These are phyloP conservation scores for Pseudomyrmex flavicornis DNA, from an alignment of 1,140 invertebrate genomes.

Conservation along the genomic window DNA sequence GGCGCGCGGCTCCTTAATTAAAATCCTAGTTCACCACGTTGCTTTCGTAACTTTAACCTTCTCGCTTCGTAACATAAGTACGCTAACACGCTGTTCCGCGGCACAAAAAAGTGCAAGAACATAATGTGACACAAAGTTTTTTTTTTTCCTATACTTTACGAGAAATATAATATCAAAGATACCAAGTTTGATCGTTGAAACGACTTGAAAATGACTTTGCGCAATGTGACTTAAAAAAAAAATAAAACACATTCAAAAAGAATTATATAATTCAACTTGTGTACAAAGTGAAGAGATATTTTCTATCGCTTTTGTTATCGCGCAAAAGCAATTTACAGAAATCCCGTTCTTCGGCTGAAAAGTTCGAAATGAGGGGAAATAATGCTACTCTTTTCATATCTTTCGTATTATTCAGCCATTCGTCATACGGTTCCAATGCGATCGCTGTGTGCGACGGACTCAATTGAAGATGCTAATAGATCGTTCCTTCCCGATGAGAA, in stretches of 20 bases:
- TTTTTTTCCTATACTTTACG: no score
- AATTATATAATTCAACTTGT: no score
- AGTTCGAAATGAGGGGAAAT: background rate
- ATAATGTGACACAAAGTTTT: background rate
- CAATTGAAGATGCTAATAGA: constrained; percentile 17
- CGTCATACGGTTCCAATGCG: background rate
- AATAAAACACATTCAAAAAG: no score
- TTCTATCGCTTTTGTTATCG: no score
- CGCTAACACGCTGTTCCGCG: constrained; percentile 13
- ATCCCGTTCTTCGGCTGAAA: no score
- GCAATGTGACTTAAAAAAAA: no score
- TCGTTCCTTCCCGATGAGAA: no score
- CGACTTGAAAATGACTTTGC: background rate
- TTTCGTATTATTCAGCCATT: background rate
- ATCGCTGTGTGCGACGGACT: background rate
- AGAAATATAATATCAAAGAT: no score
- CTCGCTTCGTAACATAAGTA: constrained; percentile 30
- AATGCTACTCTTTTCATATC: no score
- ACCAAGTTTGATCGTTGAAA: background rate
- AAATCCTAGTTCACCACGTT: constrained; percentile 51
- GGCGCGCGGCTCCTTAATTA: constrained; percentile 66
- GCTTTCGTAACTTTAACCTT: constrained; percentile 18
- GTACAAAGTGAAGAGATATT: no score
- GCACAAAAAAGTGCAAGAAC: constrained; percentile 13
- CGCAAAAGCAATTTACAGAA: no score